phyloP scores from a whole-genome alignment of 1,140 invertebrate genomes.

The Cherax quadricarinatus region DNA sequence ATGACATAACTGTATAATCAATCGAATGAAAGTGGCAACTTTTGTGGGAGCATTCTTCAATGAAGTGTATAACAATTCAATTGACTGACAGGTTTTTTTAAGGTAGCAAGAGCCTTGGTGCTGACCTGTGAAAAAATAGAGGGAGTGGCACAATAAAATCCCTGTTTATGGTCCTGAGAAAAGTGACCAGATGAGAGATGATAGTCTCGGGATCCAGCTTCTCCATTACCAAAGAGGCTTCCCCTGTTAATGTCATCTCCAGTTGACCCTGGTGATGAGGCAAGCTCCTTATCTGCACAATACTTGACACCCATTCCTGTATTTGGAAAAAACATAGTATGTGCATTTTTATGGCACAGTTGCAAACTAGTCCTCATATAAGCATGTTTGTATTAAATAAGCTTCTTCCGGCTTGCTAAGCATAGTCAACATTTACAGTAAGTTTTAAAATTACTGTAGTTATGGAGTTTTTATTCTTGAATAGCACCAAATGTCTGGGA shows the following conservation, averaged over 20 bases:
- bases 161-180: slow-evolving; percentile 21
- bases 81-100: no score
- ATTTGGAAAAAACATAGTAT: not conserved
- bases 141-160: slow-evolving; percentile 25
- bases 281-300: slow-evolving; percentile 29
- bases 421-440: not conserved
- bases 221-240: slow-evolving; percentile 36
- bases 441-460: no score
- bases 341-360: not conserved
- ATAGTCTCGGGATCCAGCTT: slow-evolving; percentile 13
- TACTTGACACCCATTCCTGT: slow-evolving; percentile 55
- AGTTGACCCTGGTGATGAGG: slow-evolving; percentile 13
- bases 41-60: no score
- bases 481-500: no score
- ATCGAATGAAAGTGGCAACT: no score
- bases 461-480: no score
- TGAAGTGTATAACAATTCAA: no score
- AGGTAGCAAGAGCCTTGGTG: not conserved
- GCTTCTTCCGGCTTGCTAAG: not conserved
- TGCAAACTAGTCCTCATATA: not conserved
- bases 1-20: no score
- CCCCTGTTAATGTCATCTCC: slow-evolving; percentile 34
- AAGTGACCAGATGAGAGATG: slow-evolving; percentile 43
- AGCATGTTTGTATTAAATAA: not conserved
- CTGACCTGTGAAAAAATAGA: slow-evolving; percentile 48